Evolutionary conservation across 1,140 invertebrate genomes (phyloP).

Genomic region (Hypothenemus hampei): DNA sequence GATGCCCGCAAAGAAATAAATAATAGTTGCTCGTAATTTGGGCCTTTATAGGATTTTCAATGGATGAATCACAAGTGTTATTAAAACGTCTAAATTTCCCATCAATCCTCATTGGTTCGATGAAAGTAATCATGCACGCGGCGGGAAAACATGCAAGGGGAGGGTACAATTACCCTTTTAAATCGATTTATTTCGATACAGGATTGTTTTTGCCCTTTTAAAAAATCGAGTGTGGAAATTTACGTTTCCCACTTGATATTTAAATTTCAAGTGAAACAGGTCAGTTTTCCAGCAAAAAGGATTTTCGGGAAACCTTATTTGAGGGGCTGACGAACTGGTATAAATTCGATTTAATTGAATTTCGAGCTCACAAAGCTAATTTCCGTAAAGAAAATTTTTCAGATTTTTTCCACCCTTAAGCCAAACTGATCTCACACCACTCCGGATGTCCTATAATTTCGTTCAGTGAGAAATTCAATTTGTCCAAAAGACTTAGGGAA

Average conservation of each 20-base stretch:
- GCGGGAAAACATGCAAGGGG: constrained; percentile 19
- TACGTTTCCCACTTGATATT: constrained; percentile 5
- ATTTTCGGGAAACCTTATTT: too few species aligned
- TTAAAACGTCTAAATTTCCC: constrained; percentile 19
- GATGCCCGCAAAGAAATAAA: neutral
- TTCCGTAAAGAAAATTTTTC: too few species aligned
- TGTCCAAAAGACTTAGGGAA: too few species aligned
- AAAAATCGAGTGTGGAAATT: constrained; percentile 13
- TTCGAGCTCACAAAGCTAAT: too few species aligned
- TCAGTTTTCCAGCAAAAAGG: too few species aligned
- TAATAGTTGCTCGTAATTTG: neutral
- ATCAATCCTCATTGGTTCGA: constrained; percentile 19
- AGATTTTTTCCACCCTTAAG: too few species aligned
- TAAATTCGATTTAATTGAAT: too few species aligned
- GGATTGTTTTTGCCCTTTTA: constrained; percentile 18
- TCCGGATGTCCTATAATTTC: too few species aligned
- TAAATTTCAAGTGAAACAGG: too few species aligned
- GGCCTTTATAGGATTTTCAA: constrained; percentile 11
- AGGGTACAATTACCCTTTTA: constrained; percentile 24
- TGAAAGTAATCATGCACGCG: constrained; percentile 20
- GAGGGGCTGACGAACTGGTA: too few species aligned
- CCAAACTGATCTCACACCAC: too few species aligned
- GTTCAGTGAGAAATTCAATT: too few species aligned
- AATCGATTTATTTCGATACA: constrained; percentile 22
- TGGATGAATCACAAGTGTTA: constrained; percentile 23